Base-by-base conservation (phyloP, 2,797 vertebrate genomes). In the Liparis tanakae region DNA sequence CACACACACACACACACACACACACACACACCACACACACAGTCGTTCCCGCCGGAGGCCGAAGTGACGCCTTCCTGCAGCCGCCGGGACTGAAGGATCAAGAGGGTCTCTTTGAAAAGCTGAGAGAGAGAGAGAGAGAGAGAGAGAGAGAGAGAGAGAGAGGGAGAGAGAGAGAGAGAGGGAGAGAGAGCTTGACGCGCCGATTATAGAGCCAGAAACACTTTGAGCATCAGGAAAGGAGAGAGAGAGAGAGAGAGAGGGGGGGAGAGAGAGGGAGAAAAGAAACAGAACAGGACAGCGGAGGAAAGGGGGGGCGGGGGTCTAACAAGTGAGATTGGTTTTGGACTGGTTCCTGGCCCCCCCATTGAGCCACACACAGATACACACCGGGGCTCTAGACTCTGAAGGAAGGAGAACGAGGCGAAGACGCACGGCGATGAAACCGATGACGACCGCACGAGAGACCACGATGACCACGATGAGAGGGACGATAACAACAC, bases 311-410 rank as follows among this genome's bases (percentile, higher is more conserved):
- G 34, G 70, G 76, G n/a, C n/a, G 57, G 41, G 57, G 41, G 53
- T 39, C 65, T 53, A n/a, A n/a, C n/a, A n/a, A n/a, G n/a, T 50
- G 48, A 86, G 78, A 92, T 88, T 88, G 73, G 76, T 80, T 81
- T 74, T 85, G 84, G 81, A 85, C 64, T 12, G 37, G 79, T 87
- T 90, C 86, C 86, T 91, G 81, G 79, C 85, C 90, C 78, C 33
- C 60, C 78, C 70, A n/a, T n/a, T n/a, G 76, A 88, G 81, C 76
- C 1, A 8, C 81, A 79, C 83, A 89, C 74, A 90, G 84, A 90
- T 91, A n/a, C 88, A 74, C 84, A 89, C 1, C 1, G 80, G 72
- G 56, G 70, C 76, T 91, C 84, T 84, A 79, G 87, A 87, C 78
- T 85, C 71, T 70, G 67, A 68, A 69, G 48, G 74, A 59, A 59